Base-by-base conservation (phyloP, 2,797 vertebrate genomes). In the Gymnodraco acuticeps region DNA sequence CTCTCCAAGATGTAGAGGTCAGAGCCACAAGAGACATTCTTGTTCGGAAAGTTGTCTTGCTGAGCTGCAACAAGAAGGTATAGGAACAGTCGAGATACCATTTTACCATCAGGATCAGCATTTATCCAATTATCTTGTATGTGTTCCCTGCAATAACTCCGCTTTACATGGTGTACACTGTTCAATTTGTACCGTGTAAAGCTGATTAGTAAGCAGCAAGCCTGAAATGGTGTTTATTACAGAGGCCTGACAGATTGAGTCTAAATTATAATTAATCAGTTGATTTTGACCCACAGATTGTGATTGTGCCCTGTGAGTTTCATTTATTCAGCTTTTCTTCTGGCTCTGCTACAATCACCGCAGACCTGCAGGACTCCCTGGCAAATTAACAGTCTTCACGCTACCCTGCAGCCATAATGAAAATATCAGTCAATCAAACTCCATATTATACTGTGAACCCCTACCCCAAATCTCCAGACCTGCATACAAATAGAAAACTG, bases 401-500 rank as follows among this genome's bases (percentile, higher is more conserved):
- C 90, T 87, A 90, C 92, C 92, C 91, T 93, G 93, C 89, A 87
- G 92, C 88, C 92, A 84, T 90, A 92, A 92, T 93, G 91, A 91
- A 94, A 91, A 93, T 92, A 94, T 93, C 91, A 93, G 90, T 94
- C 93, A 94, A 93, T 93, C 90, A 92, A 92, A 93, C 81, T 74
- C 81, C 82, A 80, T 87, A 90, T 82, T 87, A 86, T 77, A 78
- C 85, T 89, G 89, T 67, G 81, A 92, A 92, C 86, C 86, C 79
- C 80, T 74, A 82, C 73, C 81, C 65, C 85, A 83, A 83, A 88
- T 90, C 85, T 88, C 61, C 80, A 85, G 82, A 88, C 70, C 79
- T 65, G 90, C 89, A 89, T 90, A 86, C 86, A 91, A 90, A 92
- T 93, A 88, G 71, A 85, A 83, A 38, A 73, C 47, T 66, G 80